Evolutionary conservation across 2,113 vertebrate species (phyloP), one percentile per base, ranked within the genome.

Genomic region (Psittacus erithacus): DNA sequence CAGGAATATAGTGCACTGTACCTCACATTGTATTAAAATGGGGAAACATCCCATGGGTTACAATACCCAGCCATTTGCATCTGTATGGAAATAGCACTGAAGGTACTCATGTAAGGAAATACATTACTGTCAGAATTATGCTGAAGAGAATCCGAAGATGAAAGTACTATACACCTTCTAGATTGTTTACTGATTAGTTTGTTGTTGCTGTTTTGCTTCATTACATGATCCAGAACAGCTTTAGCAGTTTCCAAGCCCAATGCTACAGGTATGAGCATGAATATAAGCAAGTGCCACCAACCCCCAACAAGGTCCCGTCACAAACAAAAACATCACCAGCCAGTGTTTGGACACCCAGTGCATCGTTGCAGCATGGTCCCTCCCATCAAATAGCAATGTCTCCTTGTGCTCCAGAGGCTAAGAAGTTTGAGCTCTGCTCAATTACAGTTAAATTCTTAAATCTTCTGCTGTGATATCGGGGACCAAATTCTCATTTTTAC

Each of bases 51-150:
- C 29, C 7, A 0, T 39, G 46, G 3, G 0, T 49, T 28, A 29
- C 18, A 3, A 4, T 10, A 38, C 8, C 44, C 80, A 52, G 49
- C 3, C 8, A 5, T 65, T 52, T 38, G 59, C 74, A 33, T 68
- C 83, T 46, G 87, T 17, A 13, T 46, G 86, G 93, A 76, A 88
- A 9, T 27, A 92, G 70, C 0, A 0, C 39, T 15, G 69, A 62
- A 64, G 83, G 90, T 8, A 47, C 77, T 60, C 27, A 5, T 0
- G 6, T 47, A 39, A 82, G 82, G 86, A 88, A 93, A 50, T 5
- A 47, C 57, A 89, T 96, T 93, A 85, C 80, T 94, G 96, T 93
- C 95, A 94, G 81, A 75, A 94, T 82, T 92, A 89, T 91, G 88
- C 94, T 65, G 88, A 88, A 39, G 68, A 29, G 71, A 76, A 78